A percentile compares a stretch with the other conserved stretches of the same genome.
phyloP scores from a whole-genome alignment of 2,113 vertebrate species.

The Centropristis striata region DNA sequence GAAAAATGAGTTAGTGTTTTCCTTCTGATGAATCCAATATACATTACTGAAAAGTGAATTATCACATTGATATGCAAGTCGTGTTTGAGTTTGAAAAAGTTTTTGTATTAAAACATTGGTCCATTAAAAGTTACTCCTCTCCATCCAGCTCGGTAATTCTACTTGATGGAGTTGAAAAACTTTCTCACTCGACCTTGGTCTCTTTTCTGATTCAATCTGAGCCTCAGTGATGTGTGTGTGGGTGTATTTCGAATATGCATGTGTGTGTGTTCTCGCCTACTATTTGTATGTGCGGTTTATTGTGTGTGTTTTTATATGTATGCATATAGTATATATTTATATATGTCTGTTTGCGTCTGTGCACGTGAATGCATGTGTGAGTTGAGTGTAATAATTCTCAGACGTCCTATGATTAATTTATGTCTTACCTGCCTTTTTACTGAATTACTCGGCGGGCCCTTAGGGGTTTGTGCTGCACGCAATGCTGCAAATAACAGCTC shows the following conservation, averaged over 20 bases:
- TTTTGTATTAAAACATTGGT: conserved; percentile 67
- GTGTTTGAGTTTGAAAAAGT: conserved; percentile 58
- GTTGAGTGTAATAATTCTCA: conserved; percentile 70
- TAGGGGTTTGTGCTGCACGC: conserved; percentile 70
- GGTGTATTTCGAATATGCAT: conserved; percentile 17
- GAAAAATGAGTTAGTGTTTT: conserved; percentile 26
- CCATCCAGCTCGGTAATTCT: conserved; percentile 64
- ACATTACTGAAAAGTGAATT: conserved; percentile 50
- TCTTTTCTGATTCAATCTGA: conserved; percentile 76
- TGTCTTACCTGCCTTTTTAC: conserved; percentile 84
- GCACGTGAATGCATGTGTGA: conserved; percentile 24
- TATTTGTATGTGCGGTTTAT: conserved; percentile 24
- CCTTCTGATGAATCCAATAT: conserved; percentile 34
- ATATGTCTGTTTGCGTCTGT: conserved; percentile 29
- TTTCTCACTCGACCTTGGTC: conserved; percentile 70
- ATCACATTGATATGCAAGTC: conserved; percentile 65
- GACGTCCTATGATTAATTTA: conserved; percentile 82
- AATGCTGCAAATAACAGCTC: conserved; percentile 84
- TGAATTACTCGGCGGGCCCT: conserved; percentile 76
- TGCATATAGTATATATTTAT: conserved; percentile 26
- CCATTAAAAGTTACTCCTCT: conserved; percentile 77
- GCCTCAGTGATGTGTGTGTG: conserved; percentile 45
- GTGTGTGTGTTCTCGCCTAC: conserved; percentile 8
- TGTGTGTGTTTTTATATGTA: conserved; percentile 25
- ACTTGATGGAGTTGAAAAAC: conserved; percentile 76